Conservation (phyloP, 2,797 vertebrate genomes). For the Poecilia velifera region DNA sequence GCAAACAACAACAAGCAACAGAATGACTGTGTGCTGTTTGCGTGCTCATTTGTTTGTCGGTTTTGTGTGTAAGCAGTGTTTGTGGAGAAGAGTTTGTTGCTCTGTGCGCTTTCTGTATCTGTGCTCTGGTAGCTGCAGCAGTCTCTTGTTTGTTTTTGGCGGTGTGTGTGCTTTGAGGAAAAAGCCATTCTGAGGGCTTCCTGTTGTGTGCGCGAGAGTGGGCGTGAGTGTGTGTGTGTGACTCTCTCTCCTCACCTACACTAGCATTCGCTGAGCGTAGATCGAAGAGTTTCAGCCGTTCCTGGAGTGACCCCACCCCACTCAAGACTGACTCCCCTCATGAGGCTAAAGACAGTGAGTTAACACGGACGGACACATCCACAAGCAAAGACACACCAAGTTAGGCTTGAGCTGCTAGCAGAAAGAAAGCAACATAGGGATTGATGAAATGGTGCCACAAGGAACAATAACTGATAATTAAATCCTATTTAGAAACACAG, state of each 20-base stretch:
- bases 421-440: not conserved
- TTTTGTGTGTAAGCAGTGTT: slow-evolving; percentile 19
- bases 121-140: slow-evolving; percentile 44
- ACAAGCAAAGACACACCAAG: slow-evolving; percentile 26
- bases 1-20: slow-evolving; percentile 1
- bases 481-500: not conserved
- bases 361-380: slow-evolving; percentile 49
- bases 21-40: slow-evolving; percentile 15
- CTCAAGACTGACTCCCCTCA: slow-evolving; percentile 93
- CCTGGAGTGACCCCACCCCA: slow-evolving; percentile 99
- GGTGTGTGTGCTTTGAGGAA: slow-evolving; percentile 35
- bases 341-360: slow-evolving; percentile 97
- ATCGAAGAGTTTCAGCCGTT: slow-evolving; percentile 99
- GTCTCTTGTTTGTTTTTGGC: slow-evolving; percentile 38
- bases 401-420: not conserved
- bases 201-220: slow-evolving; percentile 52
- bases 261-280: slow-evolving; percentile 96
- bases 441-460: not conserved
- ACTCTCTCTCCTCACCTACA: slow-evolving; percentile 79
- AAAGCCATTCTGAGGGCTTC: slow-evolving; percentile 26
- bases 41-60: slow-evolving; percentile 27
- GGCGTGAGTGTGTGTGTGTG: slow-evolving; percentile 59
- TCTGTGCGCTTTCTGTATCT: slow-evolving; percentile 26
- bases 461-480: slow-evolving; percentile 6
- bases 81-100: slow-evolving; percentile 35